These are phyloP conservation scores for Pangasius macronema DNA, from an alignment of 2,797 vertebrate species.

Conservation along the genomic window DNA sequence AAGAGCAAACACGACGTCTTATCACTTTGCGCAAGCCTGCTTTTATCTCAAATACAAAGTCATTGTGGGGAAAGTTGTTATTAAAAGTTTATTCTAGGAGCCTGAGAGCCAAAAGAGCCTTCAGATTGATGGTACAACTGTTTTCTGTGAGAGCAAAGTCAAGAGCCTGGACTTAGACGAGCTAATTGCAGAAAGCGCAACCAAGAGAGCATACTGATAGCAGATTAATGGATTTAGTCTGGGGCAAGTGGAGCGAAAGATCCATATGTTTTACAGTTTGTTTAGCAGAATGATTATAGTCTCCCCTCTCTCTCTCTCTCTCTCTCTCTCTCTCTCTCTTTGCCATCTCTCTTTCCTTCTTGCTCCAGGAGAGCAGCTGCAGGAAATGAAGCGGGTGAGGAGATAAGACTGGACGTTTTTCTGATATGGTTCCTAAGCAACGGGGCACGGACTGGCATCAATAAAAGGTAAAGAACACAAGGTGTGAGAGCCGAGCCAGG, in stretches of 20 bases:
- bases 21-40: background rate
- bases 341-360: background rate
- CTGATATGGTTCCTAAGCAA: constrained; percentile 77
- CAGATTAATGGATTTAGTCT: constrained; percentile 24
- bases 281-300: constrained; percentile 26
- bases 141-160: constrained; percentile 1
- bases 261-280: constrained; percentile 37
- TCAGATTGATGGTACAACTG: background rate
- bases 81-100: background rate
- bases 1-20: background rate
- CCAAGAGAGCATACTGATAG: background rate
- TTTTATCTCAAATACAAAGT: background rate
- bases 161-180: background rate
- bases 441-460: constrained; percentile 56
- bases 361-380: constrained; percentile 64
- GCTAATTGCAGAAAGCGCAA: background rate
- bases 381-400: constrained; percentile 79
- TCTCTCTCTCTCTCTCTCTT: background rate
- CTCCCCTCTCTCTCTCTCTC: constrained; percentile 1
- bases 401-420: constrained; percentile 73
- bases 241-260: constrained; percentile 6
- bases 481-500: constrained; percentile 53
- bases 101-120: background rate
- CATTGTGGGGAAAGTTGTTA: background rate
- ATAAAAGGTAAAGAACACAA: constrained; percentile 53